Base-by-base conservation (phyloP, 2,888 invertebrate species). In the Calameuta filiformis region DNA sequence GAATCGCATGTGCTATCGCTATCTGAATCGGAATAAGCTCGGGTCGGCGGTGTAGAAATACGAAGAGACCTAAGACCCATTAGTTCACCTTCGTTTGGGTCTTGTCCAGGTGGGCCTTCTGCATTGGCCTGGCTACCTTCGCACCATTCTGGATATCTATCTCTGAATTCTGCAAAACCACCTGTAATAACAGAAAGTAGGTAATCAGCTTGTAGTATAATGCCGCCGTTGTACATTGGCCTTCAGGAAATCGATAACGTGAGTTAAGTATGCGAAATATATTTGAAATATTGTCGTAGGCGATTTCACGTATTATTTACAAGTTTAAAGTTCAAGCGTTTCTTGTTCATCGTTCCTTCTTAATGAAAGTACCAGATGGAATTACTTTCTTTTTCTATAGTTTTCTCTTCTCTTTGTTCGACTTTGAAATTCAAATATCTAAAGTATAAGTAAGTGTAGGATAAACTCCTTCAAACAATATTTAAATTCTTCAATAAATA, bases 111-210 rank as follows among this genome's bases (percentile, higher is more conserved):
- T 73, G 88, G 83, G 73, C 90, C 89, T 80, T 90, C 91, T 3
- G 86, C 82, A 81, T 83, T 87, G 12, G 94, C 95, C 81, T 95
- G 94, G 83, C 95, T 95, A 76, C 96, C 95, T 90, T 97, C 97
- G 92, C 97, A 97, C 96, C 97, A 97, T 92, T 98, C 98, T 68
- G 98, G 98, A 92, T 96, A 98, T 81, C 95, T 94, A 86, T 95
- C 94, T 85, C 95, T 95, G 93, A 98, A 98, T 90, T 95, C 95
- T 82, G 94, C 93, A 90, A 97, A 97, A 82, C 98, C 98, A 92
- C 97, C 98, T 98, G 94, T 4, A 93, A 93, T 87, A 88, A 56
- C 56, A 56, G 2, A 56, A 56, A 15, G 9, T 9, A 56, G 56
- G 86, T 83, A 78, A 83, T 83, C 79, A 78, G 37, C 82, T 83